phyloP scores from a whole-genome alignment of 1,140 invertebrate genomes.

The Drosophila lacteicornis region DNA sequence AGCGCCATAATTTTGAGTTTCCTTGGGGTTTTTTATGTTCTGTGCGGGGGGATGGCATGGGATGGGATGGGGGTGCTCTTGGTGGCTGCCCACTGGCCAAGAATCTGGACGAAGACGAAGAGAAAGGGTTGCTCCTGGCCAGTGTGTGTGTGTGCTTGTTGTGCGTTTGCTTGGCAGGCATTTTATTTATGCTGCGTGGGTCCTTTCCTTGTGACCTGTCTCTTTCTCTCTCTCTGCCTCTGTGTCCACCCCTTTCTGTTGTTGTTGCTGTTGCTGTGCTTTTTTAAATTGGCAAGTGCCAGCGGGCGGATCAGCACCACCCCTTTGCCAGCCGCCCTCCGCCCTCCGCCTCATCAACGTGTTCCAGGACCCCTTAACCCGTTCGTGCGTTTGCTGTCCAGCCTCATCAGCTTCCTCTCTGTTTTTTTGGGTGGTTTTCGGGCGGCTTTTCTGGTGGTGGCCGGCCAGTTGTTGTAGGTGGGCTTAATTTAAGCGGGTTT shows the following conservation, averaged over 20 bases:
- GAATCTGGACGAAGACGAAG: conserved; percentile 4
- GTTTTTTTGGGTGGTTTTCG: conserved; percentile 23
- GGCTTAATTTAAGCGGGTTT: conserved; percentile 83
- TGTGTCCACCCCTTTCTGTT: conserved; percentile 7
- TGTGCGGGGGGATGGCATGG: conserved; percentile 9
- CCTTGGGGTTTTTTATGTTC: conserved; percentile 41
- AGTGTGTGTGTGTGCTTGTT: conserved; percentile 38
- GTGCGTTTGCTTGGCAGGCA: conserved; percentile 66
- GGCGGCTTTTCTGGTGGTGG: conserved; percentile 48
- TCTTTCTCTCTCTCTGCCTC: conserved; percentile 1
- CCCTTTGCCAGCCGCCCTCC: conserved; percentile 1
- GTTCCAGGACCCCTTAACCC: conserved; percentile 34
- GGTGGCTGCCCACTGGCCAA: conserved; percentile 47
- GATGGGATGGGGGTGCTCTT: conserved; percentile 4
- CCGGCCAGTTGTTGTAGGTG: conserved; percentile 47
- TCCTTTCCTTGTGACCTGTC: conserved; percentile 64
- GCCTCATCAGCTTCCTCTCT: conserved; percentile 41
- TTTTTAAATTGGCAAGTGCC: conserved; percentile 81
- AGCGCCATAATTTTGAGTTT: conserved; percentile 76
- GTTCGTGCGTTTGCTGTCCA: conserved; percentile 72
- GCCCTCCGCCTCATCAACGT: conserved; percentile 12
- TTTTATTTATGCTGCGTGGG: conserved; percentile 81
- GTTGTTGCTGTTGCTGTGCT: conserved; percentile 36
- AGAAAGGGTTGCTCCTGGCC: conserved; percentile 59
- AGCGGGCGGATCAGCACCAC: conserved; percentile 72